phyloP scores from a whole-genome alignment of 2,797 vertebrate genomes.

The Onychomys arenicola region DNA sequence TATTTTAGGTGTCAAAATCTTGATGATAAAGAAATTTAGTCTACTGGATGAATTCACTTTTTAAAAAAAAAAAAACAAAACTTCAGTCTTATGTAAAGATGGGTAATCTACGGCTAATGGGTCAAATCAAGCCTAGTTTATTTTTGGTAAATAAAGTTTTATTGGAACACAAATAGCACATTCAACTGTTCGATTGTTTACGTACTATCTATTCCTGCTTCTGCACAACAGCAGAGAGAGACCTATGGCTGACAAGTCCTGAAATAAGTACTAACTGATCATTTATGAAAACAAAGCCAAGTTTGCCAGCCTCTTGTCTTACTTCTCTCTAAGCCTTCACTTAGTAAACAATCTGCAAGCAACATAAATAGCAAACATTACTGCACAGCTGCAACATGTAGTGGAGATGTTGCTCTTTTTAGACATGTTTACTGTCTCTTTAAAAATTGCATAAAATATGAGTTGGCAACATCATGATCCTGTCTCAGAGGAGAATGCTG shows the following conservation, averaged over 20 bases:
- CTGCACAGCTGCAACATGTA: neutral
- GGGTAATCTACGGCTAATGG: neutral
- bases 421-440: constrained; percentile 6
- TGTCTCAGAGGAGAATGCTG: constrained; percentile 35
- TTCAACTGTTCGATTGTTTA: constrained; percentile 10
- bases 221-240: neutral
- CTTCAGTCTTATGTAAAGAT: neutral
- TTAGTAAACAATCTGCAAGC: constrained; percentile 22
- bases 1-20: constrained; percentile 47
- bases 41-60: constrained; percentile 11
- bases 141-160: constrained; percentile 35
- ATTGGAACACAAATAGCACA: neutral
- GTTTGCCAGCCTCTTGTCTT: neutral
- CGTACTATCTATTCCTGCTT: neutral
- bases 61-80: too few relatives aligned
- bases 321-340: neutral
- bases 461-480: neutral
- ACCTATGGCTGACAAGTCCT: neutral
- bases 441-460: neutral
- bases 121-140: neutral
- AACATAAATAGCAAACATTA: constrained; percentile 18
- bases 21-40: neutral
- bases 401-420: neutral
- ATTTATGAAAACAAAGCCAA: neutral
- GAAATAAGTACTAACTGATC: neutral